Conservation (phyloP, 2,797 vertebrate species). For the Thamnophis elegans region DNA sequence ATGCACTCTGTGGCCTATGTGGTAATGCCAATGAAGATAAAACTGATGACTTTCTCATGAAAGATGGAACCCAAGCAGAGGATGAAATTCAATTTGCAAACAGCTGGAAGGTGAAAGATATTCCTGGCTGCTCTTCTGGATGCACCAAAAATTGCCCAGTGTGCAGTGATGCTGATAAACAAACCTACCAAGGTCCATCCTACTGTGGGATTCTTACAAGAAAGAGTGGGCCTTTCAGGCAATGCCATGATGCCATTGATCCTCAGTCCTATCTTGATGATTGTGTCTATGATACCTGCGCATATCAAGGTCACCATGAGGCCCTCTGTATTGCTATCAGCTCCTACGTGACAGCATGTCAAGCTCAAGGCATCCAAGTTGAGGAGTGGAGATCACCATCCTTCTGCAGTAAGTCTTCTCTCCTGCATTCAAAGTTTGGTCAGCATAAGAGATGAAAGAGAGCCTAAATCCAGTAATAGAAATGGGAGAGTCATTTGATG, state of each 20-base stretch:
- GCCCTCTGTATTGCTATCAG: slow-evolving; percentile 73
- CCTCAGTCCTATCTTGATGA: slow-evolving; percentile 70
- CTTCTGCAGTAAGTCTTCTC: slow-evolving; percentile 74
- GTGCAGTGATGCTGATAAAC: slow-evolving; percentile 43
- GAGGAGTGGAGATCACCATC: slow-evolving; percentile 67
- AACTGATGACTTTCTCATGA: slow-evolving; percentile 31
- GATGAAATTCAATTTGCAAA: slow-evolving; percentile 60
- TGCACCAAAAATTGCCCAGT: slow-evolving; percentile 66
- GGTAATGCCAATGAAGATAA: slow-evolving; percentile 58
- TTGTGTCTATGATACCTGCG: slow-evolving; percentile 78
- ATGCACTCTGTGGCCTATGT: slow-evolving; percentile 55
- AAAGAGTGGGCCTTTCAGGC: slow-evolving; percentile 66
- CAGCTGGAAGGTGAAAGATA: slow-evolving; percentile 73
- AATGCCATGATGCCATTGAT: slow-evolving; percentile 68
- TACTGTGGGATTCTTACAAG: slow-evolving; percentile 71
- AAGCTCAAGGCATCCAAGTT: slow-evolving; percentile 60
- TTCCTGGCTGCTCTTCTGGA: slow-evolving; percentile 69
- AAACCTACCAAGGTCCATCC: slow-evolving; percentile 19
- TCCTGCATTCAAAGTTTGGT: no score
- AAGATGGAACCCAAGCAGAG: slow-evolving; percentile 25
- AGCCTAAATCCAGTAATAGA: not conserved
- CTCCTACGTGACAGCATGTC: slow-evolving; percentile 71
- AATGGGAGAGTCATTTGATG: not conserved
- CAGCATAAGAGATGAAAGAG: not conserved
- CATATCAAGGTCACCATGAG: slow-evolving; percentile 68